Evolutionary conservation across 2,888 invertebrate genomes (phyloP).

Genomic region (Myathropa florea): DNA sequence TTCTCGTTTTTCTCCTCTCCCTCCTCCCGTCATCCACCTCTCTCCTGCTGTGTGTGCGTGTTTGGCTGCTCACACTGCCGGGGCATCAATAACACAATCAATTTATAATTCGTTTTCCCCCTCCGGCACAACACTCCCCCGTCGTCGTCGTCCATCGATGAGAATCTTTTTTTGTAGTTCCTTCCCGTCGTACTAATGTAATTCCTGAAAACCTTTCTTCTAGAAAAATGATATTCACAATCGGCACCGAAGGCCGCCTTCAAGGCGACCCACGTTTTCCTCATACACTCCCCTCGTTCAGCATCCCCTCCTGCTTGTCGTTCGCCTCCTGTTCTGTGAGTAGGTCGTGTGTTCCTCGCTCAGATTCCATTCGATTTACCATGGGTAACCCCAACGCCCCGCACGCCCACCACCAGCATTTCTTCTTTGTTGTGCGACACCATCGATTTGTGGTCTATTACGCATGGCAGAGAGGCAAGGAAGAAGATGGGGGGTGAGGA

Average conservation of each 20-base stretch:
- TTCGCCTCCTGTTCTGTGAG: background rate
- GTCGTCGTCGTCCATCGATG: no score
- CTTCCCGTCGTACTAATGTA: constrained; percentile 31
- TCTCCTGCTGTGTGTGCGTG: background rate
- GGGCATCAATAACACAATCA: constrained; percentile 60
- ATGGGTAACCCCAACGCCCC: background rate
- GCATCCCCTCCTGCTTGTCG: background rate
- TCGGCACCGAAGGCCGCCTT: constrained; percentile 42
- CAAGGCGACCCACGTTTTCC: constrained; percentile 33
- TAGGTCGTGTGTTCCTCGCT: background rate
- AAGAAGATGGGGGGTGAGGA: background rate
- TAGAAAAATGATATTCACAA: constrained; percentile 26
- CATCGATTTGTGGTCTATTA: constrained; percentile 44
- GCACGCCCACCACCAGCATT: no score
- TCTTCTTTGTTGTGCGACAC: background rate
- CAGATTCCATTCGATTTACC: constrained; percentile 47
- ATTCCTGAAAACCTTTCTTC: constrained; percentile 35
- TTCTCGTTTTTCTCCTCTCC: background rate
- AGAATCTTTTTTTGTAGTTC: background rate
- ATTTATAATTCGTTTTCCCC: constrained; percentile 31
- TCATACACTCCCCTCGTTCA: background rate
- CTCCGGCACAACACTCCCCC: background rate
- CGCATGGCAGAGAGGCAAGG: background rate
- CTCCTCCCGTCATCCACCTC: no score
- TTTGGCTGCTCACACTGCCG: constrained; percentile 17